Evolutionary conservation across 1,140 invertebrate species (phyloP).

Genomic region (Carcinoscorpius rotundicauda): DNA sequence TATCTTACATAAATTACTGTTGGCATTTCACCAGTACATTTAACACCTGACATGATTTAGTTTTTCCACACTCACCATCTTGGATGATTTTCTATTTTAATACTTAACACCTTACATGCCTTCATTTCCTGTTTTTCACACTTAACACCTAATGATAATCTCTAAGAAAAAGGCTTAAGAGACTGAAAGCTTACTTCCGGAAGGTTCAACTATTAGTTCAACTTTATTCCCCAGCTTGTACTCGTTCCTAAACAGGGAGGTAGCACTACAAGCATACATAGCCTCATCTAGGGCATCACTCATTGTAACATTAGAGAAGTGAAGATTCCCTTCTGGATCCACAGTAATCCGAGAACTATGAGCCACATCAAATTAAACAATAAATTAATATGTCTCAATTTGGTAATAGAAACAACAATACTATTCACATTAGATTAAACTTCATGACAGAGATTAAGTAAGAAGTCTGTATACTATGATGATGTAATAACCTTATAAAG

Average conservation of each 20-base stretch:
- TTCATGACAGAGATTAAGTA: not conserved
- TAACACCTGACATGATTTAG: too few relatives aligned
- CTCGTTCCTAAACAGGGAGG: constrained; percentile 50
- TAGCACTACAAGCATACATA: constrained; percentile 77
- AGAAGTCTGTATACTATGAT: not conserved
- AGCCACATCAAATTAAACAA: not conserved
- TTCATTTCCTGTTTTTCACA: too few relatives aligned
- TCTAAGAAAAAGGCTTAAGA: not conserved
- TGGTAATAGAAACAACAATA: constrained; percentile 1
- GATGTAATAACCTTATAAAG: too few relatives aligned
- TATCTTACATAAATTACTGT: too few relatives aligned
- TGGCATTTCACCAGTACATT: too few relatives aligned
- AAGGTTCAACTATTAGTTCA: constrained; percentile 58
- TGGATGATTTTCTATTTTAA: too few relatives aligned
- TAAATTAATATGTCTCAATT: constrained; percentile 6
- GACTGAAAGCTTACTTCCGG: constrained; percentile 36
- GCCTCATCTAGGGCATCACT: constrained; percentile 60
- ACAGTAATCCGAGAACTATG: constrained; percentile 67
- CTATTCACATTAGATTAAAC: constrained; percentile 1
- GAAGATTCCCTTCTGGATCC: constrained; percentile 83
- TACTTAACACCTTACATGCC: too few relatives aligned
- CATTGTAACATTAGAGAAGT: constrained; percentile 85
- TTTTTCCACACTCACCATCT: too few relatives aligned
- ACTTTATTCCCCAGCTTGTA: constrained; percentile 78
- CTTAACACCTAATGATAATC: too few relatives aligned